Base-by-base conservation (phyloP, 2,113 vertebrate genomes). In the Xenopus tropicalis region DNA sequence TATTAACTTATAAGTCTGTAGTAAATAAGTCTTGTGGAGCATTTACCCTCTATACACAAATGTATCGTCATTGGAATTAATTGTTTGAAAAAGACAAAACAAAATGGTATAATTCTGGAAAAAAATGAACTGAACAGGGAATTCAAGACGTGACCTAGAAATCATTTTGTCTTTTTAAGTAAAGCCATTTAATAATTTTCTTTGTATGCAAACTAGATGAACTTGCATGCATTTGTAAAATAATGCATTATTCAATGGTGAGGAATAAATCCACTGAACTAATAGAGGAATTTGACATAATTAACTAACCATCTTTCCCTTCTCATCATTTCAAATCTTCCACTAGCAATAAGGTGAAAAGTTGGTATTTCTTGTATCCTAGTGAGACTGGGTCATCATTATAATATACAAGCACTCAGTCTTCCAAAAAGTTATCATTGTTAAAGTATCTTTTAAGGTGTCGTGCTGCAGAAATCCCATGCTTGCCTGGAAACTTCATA, bases 241-340 rank as follows among this genome's bases (percentile, higher is more conserved):
- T 77, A 72, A 80, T 86, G 23, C 21, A 77, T 81, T 83, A 78
- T 83, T 78, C 77, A 79, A 80, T 78, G 79, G 82, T 73, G 44
- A 46, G 81, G 80, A 84, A 86, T 83, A 85, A 84, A 88, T 80
- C 73, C 68, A 69, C 78, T 84, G 74, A 80, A 89, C 80, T 78
- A 76, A 81, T 72, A 37, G 69, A 70, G 48, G 62, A 85, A 81
- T 59, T 71, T 37, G 61, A 68, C 51, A 14, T 85, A 83, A 85
- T 86, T 85, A 82, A 87, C 74, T 81, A 86, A 79, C 25, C 51
- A 11, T 84, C 87, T 25, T 54, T 80, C 73, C 61, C 80, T 65
- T 72, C 59, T 79, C 81, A 82, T 85, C 68, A 84, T 10, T 82
- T 44, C 59, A 80, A 78, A 77, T 22, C 42, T 80, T 81, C 14